These are phyloP conservation scores for Saguinus imperator DNA, from an alignment of 2,113 vertebrate species.

Conservation along the genomic window DNA sequence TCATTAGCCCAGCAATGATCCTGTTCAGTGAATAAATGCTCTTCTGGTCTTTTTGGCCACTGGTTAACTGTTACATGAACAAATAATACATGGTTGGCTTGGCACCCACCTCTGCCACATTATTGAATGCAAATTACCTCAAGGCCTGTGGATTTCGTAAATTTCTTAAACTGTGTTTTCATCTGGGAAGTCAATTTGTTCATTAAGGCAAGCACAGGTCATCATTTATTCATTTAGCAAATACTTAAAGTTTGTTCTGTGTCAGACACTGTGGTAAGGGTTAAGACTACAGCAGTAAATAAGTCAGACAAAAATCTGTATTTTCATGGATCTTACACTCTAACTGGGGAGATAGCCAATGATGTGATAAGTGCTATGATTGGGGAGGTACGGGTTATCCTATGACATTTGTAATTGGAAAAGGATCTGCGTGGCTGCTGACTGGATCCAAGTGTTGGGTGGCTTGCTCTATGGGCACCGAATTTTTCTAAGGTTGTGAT, in stretches of 20 bases:
- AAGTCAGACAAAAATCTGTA: not conserved
- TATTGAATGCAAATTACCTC: not conserved
- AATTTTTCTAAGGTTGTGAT: not conserved
- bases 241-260: not conserved
- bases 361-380: not conserved
- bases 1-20: not conserved
- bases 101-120: not conserved
- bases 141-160: not conserved
- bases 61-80: not conserved
- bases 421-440: not conserved
- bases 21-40: not conserved
- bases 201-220: not conserved
- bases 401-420: not conserved
- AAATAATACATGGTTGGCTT: not conserved
- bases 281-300: not conserved
- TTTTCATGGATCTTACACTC: not conserved
- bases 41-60: not conserved
- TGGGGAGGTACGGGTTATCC: not conserved
- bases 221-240: constrained; percentile 29
- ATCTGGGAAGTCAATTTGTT: not conserved
- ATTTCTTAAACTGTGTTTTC: not conserved
- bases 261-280: not conserved
- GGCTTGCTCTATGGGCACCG: not conserved
- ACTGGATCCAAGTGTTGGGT: not conserved
- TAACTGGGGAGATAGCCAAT: not conserved